phyloP scores from a whole-genome alignment of 2,797 vertebrate genomes.

The Poeciliopsis turneri region DNA sequence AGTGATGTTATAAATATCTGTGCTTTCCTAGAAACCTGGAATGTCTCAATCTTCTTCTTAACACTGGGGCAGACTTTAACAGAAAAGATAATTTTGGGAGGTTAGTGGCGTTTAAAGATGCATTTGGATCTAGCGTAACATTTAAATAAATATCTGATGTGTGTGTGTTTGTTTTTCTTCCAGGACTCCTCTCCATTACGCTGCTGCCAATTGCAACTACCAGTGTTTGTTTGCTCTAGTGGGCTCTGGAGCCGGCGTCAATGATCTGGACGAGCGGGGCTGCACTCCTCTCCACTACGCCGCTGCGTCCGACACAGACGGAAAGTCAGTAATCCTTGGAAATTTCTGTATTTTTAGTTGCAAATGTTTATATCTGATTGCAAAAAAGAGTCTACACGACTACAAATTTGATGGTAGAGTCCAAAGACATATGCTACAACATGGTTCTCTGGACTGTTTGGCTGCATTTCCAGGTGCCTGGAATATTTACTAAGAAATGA shows the following conservation, averaged over 20 bases:
- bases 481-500: slow-evolving; percentile 98
- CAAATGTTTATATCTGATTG: slow-evolving; percentile 10
- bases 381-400: slow-evolving; percentile 12
- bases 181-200: slow-evolving; percentile 97
- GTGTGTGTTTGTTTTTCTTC: slow-evolving; percentile 25
- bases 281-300: slow-evolving; percentile 97
- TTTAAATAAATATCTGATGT: slow-evolving; percentile 39
- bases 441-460: slow-evolving; percentile 44
- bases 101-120: slow-evolving; percentile 71
- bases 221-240: slow-evolving; percentile 99
- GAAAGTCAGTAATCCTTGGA: slow-evolving; percentile 87
- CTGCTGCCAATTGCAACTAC: slow-evolving; percentile 99
- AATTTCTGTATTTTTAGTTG: not conserved
- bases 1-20: slow-evolving; percentile 1
- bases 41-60: slow-evolving; percentile 97
- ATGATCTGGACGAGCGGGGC: slow-evolving; percentile 94
- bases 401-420: slow-evolving; percentile 15
- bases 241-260: slow-evolving; percentile 97
- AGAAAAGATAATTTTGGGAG: slow-evolving; percentile 97
- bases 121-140: slow-evolving; percentile 20
- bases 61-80: slow-evolving; percentile 96
- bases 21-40: slow-evolving; percentile 90
- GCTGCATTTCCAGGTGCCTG: slow-evolving; percentile 88
- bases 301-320: slow-evolving; percentile 94
- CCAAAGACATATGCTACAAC: slow-evolving; percentile 1